These are phyloP conservation scores for Archips crataeganus DNA, from an alignment of 2,888 invertebrate species.

Conservation along the genomic window DNA sequence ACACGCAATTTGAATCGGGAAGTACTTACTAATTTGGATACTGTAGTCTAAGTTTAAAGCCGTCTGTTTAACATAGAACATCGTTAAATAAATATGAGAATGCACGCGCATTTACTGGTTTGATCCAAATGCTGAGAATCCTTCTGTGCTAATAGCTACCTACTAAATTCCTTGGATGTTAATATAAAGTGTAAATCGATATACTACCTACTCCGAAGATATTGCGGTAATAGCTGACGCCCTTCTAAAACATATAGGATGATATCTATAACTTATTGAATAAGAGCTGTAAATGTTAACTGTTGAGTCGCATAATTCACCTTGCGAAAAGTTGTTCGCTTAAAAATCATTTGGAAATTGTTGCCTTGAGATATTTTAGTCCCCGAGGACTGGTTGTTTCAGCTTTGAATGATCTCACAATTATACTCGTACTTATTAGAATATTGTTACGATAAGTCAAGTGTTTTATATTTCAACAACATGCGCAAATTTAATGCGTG, in stretches of 20 bases:
- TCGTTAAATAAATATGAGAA: conserved; percentile 7
- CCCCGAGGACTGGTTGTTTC: conserved; percentile 78
- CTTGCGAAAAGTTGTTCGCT: conserved; percentile 65
- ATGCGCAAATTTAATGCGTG: conserved; percentile 75
- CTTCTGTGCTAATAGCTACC: conserved; percentile 11
- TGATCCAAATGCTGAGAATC: conserved; percentile 13
- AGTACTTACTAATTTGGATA: neutral
- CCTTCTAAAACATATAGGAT: conserved; percentile 39
- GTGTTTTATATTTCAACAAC: conserved; percentile 79
- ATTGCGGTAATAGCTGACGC: conserved; percentile 49
- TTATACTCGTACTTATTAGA: conserved; percentile 62
- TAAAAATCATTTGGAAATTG: conserved; percentile 58
- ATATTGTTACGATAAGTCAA: conserved; percentile 76
- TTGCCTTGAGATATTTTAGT: conserved; percentile 77
- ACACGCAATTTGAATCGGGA: neutral
- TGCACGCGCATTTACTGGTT: conserved; percentile 24
- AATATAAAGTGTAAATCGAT: conserved; percentile 23
- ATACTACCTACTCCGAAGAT: conserved; percentile 44
- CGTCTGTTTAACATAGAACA: conserved; percentile 13
- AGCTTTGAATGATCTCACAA: conserved; percentile 77
- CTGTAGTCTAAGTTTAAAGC: neutral
- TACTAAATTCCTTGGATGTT: conserved; percentile 27
- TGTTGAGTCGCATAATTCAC: conserved; percentile 52
- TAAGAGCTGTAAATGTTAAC: conserved; percentile 39
- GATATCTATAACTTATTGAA: conserved; percentile 23